These are phyloP conservation scores for Chrysolina americana DNA, from an alignment of 2,888 invertebrate species.

Conservation along the genomic window DNA sequence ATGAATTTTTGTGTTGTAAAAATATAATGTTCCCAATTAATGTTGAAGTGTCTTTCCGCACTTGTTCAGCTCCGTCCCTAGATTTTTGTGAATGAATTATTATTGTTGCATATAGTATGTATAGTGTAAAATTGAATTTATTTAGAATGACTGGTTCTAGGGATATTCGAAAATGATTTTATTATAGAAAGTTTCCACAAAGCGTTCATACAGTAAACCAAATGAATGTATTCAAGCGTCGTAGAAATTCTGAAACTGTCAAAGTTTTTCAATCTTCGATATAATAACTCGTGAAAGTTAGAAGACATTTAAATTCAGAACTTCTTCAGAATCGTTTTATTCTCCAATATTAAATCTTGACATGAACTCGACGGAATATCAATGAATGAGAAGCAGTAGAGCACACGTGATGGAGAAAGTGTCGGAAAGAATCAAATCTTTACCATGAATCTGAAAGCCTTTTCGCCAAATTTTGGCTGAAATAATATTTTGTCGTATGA, in stretches of 20 bases:
- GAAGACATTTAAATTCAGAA: conserved; percentile 55
- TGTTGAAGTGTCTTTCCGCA: too few species aligned
- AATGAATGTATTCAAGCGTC: conserved; percentile 53
- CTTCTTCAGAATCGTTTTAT: conserved; percentile 54
- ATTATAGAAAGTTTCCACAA: background rate
- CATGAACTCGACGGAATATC: conserved; percentile 48
- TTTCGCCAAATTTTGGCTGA: too few species aligned
- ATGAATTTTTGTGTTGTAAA: too few species aligned
- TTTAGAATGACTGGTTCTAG: background rate
- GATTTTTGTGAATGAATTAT: too few species aligned
- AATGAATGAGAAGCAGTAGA: conserved; percentile 36
- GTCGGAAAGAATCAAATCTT: background rate
- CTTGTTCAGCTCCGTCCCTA: too few species aligned
- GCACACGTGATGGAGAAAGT: background rate
- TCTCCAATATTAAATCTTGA: conserved; percentile 52
- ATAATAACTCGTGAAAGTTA: conserved; percentile 57
- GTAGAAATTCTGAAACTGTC: conserved; percentile 56
- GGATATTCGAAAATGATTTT: background rate
- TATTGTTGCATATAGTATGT: too few species aligned
- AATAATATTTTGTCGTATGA: too few species aligned
- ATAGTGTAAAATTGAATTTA: too few species aligned
- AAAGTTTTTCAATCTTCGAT: conserved; percentile 62
- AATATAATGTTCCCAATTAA: too few species aligned
- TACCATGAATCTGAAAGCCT: background rate
- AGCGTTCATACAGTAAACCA: conserved; percentile 45